Conservation (phyloP, 2,113 vertebrate species). For the Garra rufa region DNA sequence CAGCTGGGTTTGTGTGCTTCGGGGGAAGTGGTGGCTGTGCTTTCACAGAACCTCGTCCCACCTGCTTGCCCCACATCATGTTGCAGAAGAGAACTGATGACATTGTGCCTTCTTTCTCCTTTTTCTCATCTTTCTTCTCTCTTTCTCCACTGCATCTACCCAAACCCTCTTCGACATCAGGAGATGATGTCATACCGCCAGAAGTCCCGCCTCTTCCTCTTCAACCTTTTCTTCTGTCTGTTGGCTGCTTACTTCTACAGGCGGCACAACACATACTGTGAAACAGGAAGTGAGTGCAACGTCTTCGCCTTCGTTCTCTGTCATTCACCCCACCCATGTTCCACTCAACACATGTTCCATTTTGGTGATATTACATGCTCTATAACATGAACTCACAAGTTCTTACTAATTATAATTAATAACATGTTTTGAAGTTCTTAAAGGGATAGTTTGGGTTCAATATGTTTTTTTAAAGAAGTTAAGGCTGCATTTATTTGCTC, state of each 20-base stretch:
- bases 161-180: constrained; percentile 67
- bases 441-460: too few species aligned
- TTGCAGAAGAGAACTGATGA: constrained; percentile 53
- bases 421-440: too few species aligned
- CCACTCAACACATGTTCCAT: neutral
- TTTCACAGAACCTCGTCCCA: constrained; percentile 27
- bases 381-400: neutral
- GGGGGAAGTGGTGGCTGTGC: constrained; percentile 55
- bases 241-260: constrained; percentile 82
- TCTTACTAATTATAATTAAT: neutral
- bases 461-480: too few species aligned
- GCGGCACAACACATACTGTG: constrained; percentile 91
- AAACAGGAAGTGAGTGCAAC: constrained; percentile 86
- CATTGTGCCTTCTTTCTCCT: neutral
- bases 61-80: constrained; percentile 47
- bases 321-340: constrained; percentile 6
- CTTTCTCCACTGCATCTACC: neutral
- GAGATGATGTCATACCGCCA: constrained; percentile 85
- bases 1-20: neutral
- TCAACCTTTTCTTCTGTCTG: constrained; percentile 80
- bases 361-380: neutral
- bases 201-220: constrained; percentile 87
- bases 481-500: neutral
- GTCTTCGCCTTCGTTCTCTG: neutral
- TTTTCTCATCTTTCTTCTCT: constrained; percentile 24